Base-by-base conservation (phyloP, 2,888 invertebrate species). In the Pseudanteris insignis region DNA sequence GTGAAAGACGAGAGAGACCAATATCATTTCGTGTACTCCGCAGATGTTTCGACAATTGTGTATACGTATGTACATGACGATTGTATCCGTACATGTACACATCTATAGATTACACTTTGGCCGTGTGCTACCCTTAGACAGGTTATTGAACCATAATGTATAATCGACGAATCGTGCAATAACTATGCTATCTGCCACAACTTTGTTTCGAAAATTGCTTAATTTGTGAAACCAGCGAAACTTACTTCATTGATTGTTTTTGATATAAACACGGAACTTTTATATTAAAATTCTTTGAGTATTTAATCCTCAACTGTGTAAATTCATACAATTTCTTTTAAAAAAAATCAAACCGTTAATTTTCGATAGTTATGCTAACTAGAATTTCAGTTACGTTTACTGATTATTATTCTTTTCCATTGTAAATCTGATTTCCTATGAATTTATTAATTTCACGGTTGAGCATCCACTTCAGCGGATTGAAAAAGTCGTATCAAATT, bases 41-140 rank as follows among this genome's bases (percentile, higher is more conserved):
- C 59, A 59, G 59, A 59, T 53, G 59, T 59, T 59, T 47, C 53
- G 46, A 59, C 53, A 13, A 41, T 28, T 57, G 48, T 28, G 25
- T 48, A 28, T 34, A 40, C 34, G 24, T 40, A 13, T 7, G 11
- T 1, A 15, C n/a, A n/a, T n/a, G n/a, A n/a, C n/a, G n/a, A n/a
- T n/a, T n/a, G 21, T 32, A 18, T 32, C 24, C 32, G 12, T 28
- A 25, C 13, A 13, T 18, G 12, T 8, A 32, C 29, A 15, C 34
- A 33, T 25, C 38, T 37, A 47, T 51, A 40, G 51, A 59, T 58
- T 58, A 50, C 38, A n/a, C 21, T 12, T 28, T 9, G 29, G n/a
- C 11, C 10, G 32, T 50, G 32, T 18, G 10, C 12, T 11, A 24
- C 44, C 14, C 50, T 30, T 32, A 34, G 34, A 44, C 44, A 38